These are phyloP conservation scores for Microplitis deprimator DNA, from an alignment of 2,888 invertebrate genomes.

Conservation along the genomic window DNA sequence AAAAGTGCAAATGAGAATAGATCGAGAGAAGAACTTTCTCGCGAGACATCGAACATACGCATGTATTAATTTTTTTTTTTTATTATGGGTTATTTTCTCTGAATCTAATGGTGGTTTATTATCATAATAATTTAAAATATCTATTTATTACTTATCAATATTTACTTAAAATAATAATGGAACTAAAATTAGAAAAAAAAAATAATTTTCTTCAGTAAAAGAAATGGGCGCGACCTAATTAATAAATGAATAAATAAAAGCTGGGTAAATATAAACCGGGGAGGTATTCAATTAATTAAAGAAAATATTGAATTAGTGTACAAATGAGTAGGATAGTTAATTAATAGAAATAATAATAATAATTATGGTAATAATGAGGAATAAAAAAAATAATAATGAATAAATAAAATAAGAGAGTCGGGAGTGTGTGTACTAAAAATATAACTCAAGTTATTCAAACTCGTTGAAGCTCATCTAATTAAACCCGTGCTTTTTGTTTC, in stretches of 20 bases:
- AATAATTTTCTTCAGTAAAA: too few species aligned
- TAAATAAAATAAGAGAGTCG: constrained; percentile 6
- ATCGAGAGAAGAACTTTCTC: background rate
- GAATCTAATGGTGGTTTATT: background rate
- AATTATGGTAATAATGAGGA: background rate
- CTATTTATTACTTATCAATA: background rate
- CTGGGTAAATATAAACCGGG: background rate
- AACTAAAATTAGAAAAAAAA: too few species aligned
- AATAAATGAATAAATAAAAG: too few species aligned
- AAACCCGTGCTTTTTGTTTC: constrained; percentile 60
- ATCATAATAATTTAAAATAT: background rate
- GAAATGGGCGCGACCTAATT: too few species aligned
- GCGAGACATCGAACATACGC: background rate
- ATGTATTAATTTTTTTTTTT: background rate
- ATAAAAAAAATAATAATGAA: background rate
- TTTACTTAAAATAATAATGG: too few species aligned
- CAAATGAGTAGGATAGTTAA: background rate
- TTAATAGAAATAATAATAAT: background rate
- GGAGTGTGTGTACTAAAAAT: constrained; percentile 9
- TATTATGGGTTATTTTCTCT: background rate
- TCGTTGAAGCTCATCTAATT: constrained; percentile 55
- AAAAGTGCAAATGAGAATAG: background rate
- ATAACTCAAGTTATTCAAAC: constrained; percentile 6
- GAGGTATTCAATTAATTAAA: background rate
- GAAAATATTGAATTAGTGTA: background rate